Evolutionary conservation across 64 coral and sea anemone genomes (phyloP).

Genomic region (Trachythela sp.): DNA sequence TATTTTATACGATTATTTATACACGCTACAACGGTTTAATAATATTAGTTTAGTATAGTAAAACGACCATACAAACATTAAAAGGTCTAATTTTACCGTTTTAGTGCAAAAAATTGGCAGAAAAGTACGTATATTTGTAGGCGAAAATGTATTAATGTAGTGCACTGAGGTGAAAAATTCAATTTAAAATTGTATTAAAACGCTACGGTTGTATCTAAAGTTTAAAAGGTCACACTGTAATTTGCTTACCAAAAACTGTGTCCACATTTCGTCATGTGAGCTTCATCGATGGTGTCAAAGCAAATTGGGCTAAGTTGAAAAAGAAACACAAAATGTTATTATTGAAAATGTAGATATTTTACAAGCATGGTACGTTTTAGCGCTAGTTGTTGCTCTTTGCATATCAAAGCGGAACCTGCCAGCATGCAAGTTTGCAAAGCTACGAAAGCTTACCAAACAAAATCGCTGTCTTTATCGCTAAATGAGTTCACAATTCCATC

Average conservation of each 20-base stretch:
- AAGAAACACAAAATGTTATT: background rate
- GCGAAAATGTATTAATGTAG: no score
- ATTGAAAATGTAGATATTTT: slow-evolving; percentile 16
- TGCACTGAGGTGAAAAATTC: no score
- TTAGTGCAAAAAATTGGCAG: background rate
- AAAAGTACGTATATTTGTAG: background rate
- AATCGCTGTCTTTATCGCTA: slow-evolving; percentile 97
- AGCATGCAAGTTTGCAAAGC: background rate
- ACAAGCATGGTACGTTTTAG: background rate
- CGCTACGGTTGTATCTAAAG: no score
- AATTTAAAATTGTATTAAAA: no score
- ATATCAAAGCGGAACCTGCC: background rate
- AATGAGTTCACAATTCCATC: slow-evolving; percentile 92
- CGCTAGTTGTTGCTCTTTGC: background rate
- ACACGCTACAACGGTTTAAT: background rate
- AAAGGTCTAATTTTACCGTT: background rate
- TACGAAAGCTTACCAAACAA: slow-evolving; percentile 76
- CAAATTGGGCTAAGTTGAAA: slow-evolving; percentile 85
- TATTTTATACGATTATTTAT: background rate
- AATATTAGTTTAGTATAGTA: background rate
- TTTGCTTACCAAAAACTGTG: slow-evolving; percentile 94
- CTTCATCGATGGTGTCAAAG: slow-evolving; percentile 97
- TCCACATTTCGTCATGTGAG: slow-evolving; percentile 99
- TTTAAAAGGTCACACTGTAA: background rate
- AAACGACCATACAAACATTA: background rate